A percentile compares a stretch with the other conserved stretches of the same genome.
Evolutionary conservation across 2,888 invertebrate species (phyloP).

Genomic region (Drosophila austrosaltans): DNA sequence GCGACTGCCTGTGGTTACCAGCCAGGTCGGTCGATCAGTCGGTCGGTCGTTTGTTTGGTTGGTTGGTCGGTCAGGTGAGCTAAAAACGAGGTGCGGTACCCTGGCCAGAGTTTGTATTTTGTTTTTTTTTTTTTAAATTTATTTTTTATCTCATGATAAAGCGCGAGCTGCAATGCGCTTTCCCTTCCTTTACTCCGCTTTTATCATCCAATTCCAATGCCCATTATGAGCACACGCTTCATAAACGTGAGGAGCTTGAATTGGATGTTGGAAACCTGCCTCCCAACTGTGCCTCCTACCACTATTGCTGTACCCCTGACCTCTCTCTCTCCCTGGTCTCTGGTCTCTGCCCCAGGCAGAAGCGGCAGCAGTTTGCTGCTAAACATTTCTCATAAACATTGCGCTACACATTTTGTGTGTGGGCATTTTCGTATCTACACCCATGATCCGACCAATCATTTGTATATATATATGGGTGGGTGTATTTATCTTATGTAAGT

Average conservation of each 20-base stretch:
- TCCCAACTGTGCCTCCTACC: conserved; percentile 1
- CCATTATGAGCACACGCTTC: conserved; percentile 70
- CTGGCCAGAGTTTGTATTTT: conserved; percentile 34
- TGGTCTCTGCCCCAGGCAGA: neutral
- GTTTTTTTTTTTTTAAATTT: conserved; percentile 27
- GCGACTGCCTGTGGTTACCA: conserved; percentile 21
- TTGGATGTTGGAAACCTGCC: neutral
- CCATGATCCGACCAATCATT: no score
- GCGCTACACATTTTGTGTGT: conserved; percentile 55
- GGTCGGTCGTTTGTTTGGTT: conserved; percentile 2
- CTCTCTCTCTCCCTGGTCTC: neutral
- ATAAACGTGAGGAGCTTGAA: conserved; percentile 45
- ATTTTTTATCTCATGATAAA: conserved; percentile 73
- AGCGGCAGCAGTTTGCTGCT: conserved; percentile 53
- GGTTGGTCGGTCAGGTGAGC: conserved; percentile 17
- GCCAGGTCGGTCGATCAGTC: conserved; percentile 2
- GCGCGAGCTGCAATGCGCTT: conserved; percentile 75
- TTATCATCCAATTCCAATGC: conserved; percentile 19
- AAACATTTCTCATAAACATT: conserved; percentile 63
- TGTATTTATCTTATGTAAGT: neutral
- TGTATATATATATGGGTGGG: neutral
- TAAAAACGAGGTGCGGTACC: conserved; percentile 24
- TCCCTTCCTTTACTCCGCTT: conserved; percentile 53
- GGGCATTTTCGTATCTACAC: conserved; percentile 38
- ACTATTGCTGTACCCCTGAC: no score